A percentile compares a stretch with the other conserved stretches of the same genome.
Conservation (phyloP, 1,140 invertebrate species). For the Drosophila funebris region DNA sequence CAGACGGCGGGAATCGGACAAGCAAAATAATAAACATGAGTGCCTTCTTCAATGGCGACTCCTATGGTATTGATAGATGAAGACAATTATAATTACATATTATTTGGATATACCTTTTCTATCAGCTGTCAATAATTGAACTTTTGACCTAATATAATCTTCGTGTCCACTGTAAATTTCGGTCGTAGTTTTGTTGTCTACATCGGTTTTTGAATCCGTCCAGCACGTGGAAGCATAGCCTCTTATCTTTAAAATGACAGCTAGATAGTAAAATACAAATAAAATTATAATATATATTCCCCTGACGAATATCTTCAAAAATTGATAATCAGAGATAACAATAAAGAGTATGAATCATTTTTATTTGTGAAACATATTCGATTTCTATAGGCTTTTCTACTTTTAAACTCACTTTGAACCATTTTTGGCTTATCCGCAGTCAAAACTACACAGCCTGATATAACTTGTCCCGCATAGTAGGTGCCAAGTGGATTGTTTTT, state of each 20-base stretch:
- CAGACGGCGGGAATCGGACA: conserved; percentile 85
- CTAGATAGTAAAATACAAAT: conserved; percentile 24
- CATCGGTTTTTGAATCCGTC: conserved; percentile 42
- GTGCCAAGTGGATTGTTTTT: conserved; percentile 83
- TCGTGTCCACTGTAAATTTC: conserved; percentile 61
- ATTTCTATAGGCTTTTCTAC: too few species aligned
- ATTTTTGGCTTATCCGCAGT: conserved; percentile 83
- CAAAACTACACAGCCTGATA: conserved; percentile 84
- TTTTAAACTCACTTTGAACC: conserved; percentile 77
- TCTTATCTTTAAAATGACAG: conserved; percentile 60
- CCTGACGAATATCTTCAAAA: not conserved
- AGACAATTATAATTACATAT: not conserved
- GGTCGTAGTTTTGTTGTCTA: conserved; percentile 31
- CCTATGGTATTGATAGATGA: conserved; percentile 14
- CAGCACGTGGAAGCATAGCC: conserved; percentile 68
- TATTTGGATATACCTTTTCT: conserved; percentile 41
- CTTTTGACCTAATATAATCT: conserved; percentile 69
- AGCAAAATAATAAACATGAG: conserved; percentile 86
- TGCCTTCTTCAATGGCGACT: conserved; percentile 80
- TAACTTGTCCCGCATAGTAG: conserved; percentile 85
- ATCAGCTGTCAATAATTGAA: conserved; percentile 57
- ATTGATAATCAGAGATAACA: not conserved
- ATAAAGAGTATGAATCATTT: conserved; percentile 23
- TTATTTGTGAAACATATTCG: not conserved
- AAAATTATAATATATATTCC: not conserved